Base-by-base conservation (phyloP, 2,113 vertebrate genomes). In the Bostrychus sinensis region DNA sequence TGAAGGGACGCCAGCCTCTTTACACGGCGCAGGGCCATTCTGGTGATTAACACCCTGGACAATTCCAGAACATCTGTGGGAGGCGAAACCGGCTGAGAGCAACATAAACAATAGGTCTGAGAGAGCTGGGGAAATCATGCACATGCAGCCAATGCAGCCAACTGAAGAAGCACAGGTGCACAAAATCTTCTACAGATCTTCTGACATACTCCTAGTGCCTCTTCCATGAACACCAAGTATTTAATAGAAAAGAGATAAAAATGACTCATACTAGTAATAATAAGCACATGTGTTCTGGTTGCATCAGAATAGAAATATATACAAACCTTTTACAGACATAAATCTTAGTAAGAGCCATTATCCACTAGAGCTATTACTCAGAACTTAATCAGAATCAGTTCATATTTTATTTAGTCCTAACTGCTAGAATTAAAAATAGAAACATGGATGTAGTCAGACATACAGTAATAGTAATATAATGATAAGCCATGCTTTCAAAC, bases 51-150 rank as follows among this genome's bases (percentile, higher is more conserved):
- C 85, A 84, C 75, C 46, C 61, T 48, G 70, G 79, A 74, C 80
- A 75, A 78, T 80, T 88, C 87, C 86, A 86, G 83, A 80, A 85
- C 87, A 88, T 88, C 81, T 89, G 87, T 82, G 75, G 78, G 72
- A 85, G 75, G 77, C 56, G 46, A 77, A 75, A 63, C 63, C 82
- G 77, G 66, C 72, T 16, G 72, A 83, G 78, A 75, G 77, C 76
- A 85, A 81, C 58, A 75, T 83, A 83, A 88, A 88, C 82, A 83
- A 65, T 67, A 19, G 45, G 66, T 72, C 72, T 58, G 65, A 70
- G 75, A 82, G 77, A 66, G 70, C 66, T 80, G 76, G 61, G 70
- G 80, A 78, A 79, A 78, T 56, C 57, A 65, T 51, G 82, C 80
- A 77, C 53, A 61, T 36, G 51, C n/a, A n/a, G n/a, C n/a, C 51